These are phyloP conservation scores for Euura saliciscinereae DNA, from an alignment of 1,140 invertebrate genomes.

Conservation along the genomic window DNA sequence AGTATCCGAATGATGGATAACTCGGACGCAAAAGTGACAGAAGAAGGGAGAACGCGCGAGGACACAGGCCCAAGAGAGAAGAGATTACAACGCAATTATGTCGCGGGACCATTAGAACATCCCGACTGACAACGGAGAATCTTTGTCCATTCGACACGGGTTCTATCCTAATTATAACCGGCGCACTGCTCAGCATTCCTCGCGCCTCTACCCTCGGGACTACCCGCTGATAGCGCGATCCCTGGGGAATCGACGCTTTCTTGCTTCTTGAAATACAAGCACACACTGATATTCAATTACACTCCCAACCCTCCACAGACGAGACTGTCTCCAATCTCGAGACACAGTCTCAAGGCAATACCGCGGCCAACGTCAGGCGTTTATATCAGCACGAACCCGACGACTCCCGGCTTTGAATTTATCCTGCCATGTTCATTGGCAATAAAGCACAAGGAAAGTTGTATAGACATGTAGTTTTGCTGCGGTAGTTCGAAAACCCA, in stretches of 20 bases:
- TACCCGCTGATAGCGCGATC: not conserved
- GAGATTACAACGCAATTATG: conserved; percentile 5
- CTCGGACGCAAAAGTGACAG: not conserved
- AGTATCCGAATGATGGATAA: conserved; percentile 2
- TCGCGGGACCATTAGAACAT: conserved; percentile 1
- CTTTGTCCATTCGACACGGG: conserved; percentile 4
- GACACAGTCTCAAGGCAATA: not conserved
- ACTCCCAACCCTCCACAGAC: not conserved
- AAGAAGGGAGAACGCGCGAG: not conserved
- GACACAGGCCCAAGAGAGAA: conserved; percentile 4
- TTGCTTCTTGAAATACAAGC: not conserved
- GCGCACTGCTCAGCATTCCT: conserved; percentile 1
- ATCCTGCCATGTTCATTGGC: too few relatives aligned
- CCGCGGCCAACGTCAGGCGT: too few relatives aligned
- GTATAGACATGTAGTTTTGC: not conserved
- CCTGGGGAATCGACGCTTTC: not conserved
- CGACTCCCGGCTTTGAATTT: too few relatives aligned
- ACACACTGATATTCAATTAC: not conserved
- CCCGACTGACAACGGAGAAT: conserved; percentile 6
- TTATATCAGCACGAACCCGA: too few relatives aligned
- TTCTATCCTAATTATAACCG: conserved; percentile 1
- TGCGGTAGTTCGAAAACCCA: not conserved
- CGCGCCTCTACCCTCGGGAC: not conserved
- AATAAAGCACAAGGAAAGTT: not conserved
- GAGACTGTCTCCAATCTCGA: not conserved